Evolutionary conservation across 2,888 invertebrate genomes (phyloP).

Genomic region (Drosophila falleni): DNA sequence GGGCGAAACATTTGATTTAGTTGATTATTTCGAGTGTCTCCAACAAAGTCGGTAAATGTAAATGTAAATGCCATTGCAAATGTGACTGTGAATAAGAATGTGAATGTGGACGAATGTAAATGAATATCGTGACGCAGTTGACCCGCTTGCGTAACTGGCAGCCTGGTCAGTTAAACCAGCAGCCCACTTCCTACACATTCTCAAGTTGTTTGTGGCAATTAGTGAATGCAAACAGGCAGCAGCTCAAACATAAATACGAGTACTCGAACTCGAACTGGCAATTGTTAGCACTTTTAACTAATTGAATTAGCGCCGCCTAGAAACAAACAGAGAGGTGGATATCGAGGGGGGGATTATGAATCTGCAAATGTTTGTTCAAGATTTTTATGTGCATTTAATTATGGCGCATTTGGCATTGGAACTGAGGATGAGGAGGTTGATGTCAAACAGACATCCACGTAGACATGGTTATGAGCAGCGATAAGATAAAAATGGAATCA

Average conservation of each 20-base stretch:
- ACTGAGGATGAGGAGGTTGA: slow-evolving; percentile 2
- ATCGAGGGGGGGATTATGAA: neutral
- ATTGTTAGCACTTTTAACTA: slow-evolving; percentile 61
- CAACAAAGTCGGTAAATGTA: slow-evolving; percentile 42
- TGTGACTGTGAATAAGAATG: slow-evolving; percentile 7
- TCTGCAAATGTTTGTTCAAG: slow-evolving; percentile 44
- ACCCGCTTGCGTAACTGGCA: slow-evolving; percentile 69
- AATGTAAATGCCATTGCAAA: slow-evolving; percentile 14
- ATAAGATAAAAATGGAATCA: slow-evolving; percentile 45
- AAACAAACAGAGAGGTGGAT: slow-evolving; percentile 10
- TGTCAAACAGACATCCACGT: neutral
- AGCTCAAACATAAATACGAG: slow-evolving; percentile 33
- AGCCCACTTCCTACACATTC: slow-evolving; percentile 60
- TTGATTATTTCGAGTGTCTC: slow-evolving; percentile 20
- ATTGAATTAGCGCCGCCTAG: slow-evolving; percentile 72
- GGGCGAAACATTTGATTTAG: slow-evolving; percentile 18
- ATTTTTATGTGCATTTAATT: slow-evolving; percentile 65
- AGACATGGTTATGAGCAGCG: neutral
- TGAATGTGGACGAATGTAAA: slow-evolving; percentile 24
- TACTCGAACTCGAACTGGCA: slow-evolving; percentile 21
- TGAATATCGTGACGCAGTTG: slow-evolving; percentile 64
- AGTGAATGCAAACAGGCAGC: slow-evolving; percentile 59
- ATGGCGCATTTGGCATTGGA: slow-evolving; percentile 51
- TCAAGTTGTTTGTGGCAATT: slow-evolving; percentile 61
- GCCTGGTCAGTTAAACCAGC: slow-evolving; percentile 22